Percentiles rank a stretch among this genome's conserved stretches.
Evolutionary conservation across 1,140 invertebrate genomes (phyloP).

Genomic region (Brachystomella parvula): DNA sequence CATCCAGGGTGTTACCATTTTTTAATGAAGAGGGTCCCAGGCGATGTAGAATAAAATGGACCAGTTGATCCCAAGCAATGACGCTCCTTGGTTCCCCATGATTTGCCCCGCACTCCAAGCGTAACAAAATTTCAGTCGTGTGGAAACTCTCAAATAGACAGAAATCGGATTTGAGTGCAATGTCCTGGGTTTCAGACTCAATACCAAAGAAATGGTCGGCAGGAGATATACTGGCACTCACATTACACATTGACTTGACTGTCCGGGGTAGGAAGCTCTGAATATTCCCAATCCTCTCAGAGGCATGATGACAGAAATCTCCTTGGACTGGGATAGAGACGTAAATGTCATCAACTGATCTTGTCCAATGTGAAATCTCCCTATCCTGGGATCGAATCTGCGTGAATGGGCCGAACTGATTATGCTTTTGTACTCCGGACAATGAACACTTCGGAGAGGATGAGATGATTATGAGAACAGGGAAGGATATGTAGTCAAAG

Average conservation of each 20-base stretch:
- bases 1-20: neutral
- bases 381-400: neutral
- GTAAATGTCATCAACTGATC: slow-evolving; percentile 36
- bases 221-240: slow-evolving; percentile 1
- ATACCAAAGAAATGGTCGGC: slow-evolving; percentile 33
- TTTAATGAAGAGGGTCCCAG: neutral
- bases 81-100: slow-evolving; percentile 14
- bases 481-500: slow-evolving; percentile 38
- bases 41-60: slow-evolving; percentile 36
- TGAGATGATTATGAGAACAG: slow-evolving; percentile 32
- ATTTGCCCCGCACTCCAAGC: slow-evolving; percentile 24
- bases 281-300: slow-evolving; percentile 32
- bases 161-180: slow-evolving; percentile 34
- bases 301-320: slow-evolving; percentile 31
- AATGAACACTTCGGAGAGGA: slow-evolving; percentile 18
- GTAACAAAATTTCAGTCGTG: slow-evolving; percentile 27
- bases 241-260: slow-evolving; percentile 26
- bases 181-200: slow-evolving; percentile 25
- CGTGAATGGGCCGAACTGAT: neutral
- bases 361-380: neutral
- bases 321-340: slow-evolving; percentile 29
- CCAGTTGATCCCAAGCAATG: slow-evolving; percentile 36
- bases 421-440: neutral
- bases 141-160: slow-evolving; percentile 36
- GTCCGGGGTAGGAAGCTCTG: slow-evolving; percentile 28